Percentiles rank a stretch among this genome's conserved stretches.
phyloP scores from a whole-genome alignment of 2,113 vertebrate species.

The Trichomycterus rosablanca region DNA sequence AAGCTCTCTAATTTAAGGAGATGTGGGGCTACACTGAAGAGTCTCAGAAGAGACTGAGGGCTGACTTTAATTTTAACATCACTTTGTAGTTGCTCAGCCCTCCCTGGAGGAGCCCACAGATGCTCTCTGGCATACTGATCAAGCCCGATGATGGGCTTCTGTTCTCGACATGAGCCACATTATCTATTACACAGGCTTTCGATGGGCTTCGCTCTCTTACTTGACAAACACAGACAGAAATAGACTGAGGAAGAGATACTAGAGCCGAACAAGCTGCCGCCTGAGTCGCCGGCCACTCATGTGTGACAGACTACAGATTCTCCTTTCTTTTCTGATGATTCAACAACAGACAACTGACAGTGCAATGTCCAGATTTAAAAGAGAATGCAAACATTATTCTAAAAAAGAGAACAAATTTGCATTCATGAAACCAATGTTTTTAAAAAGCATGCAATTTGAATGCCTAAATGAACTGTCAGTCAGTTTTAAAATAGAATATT shows the following conservation, averaged over 20 bases:
- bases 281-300: slow-evolving; percentile 10
- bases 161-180: slow-evolving; percentile 39
- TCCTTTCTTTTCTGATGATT: slow-evolving; percentile 16
- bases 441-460: too few relatives aligned
- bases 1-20: slow-evolving; percentile 52
- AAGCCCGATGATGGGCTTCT: slow-evolving; percentile 49
- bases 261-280: slow-evolving; percentile 11
- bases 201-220: slow-evolving; percentile 31
- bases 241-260: slow-evolving; percentile 20
- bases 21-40: slow-evolving; percentile 36
- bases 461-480: too few relatives aligned
- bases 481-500: too few relatives aligned
- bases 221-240: slow-evolving; percentile 45
- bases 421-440: too few relatives aligned
- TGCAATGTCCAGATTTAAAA: too few relatives aligned
- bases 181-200: slow-evolving; percentile 29
- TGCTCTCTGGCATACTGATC: slow-evolving; percentile 45
- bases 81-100: slow-evolving; percentile 56
- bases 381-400: too few relatives aligned
- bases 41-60: slow-evolving; percentile 48
- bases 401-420: too few relatives aligned
- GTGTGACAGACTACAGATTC: slow-evolving; percentile 8
- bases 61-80: slow-evolving; percentile 54
- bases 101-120: slow-evolving; percentile 44
- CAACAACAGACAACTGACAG: not conserved